phyloP scores from a whole-genome alignment of 2,888 invertebrate species.

The Drepana falcataria region DNA sequence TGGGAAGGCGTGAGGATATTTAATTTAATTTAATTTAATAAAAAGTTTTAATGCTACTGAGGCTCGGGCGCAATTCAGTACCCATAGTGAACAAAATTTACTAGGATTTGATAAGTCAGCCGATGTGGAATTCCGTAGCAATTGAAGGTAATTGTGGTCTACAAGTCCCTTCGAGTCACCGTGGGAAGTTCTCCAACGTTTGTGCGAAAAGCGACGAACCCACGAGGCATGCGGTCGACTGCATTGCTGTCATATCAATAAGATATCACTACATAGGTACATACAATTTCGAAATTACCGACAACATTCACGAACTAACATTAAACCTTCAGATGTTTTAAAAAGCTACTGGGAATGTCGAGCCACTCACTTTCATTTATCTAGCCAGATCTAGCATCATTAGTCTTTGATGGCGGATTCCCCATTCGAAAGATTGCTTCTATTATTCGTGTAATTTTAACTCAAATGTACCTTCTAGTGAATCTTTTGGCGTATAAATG shows the following conservation, averaged over 20 bases:
- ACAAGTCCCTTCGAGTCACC: slow-evolving; percentile 19
- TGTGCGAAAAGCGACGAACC: slow-evolving; percentile 26
- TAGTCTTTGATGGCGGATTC: too few species aligned
- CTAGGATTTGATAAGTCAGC: too few species aligned
- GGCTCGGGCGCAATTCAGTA: too few species aligned
- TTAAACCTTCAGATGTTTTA: background rate
- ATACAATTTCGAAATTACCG: background rate
- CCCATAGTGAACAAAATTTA: too few species aligned
- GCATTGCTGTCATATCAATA: slow-evolving; percentile 28
- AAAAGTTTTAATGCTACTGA: too few species aligned
- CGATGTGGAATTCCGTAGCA: slow-evolving; percentile 8
- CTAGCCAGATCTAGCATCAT: too few species aligned
- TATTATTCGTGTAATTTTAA: background rate
- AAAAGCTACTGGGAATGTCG: background rate
- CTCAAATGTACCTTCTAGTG: background rate
- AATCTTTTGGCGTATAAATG: background rate
- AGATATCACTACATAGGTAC: slow-evolving; percentile 14
- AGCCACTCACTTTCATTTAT: too few species aligned
- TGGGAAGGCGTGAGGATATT: too few species aligned
- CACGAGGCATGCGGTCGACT: slow-evolving; percentile 20
- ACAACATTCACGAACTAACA: slow-evolving; percentile 1
- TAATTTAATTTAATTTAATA: too few species aligned
- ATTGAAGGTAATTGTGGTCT: slow-evolving; percentile 25
- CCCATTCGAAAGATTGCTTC: too few species aligned
- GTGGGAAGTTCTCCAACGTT: slow-evolving; percentile 37